Evolutionary conservation across 2,888 invertebrate species (phyloP).

Genomic region (Steinernema hermaphroditum): DNA sequence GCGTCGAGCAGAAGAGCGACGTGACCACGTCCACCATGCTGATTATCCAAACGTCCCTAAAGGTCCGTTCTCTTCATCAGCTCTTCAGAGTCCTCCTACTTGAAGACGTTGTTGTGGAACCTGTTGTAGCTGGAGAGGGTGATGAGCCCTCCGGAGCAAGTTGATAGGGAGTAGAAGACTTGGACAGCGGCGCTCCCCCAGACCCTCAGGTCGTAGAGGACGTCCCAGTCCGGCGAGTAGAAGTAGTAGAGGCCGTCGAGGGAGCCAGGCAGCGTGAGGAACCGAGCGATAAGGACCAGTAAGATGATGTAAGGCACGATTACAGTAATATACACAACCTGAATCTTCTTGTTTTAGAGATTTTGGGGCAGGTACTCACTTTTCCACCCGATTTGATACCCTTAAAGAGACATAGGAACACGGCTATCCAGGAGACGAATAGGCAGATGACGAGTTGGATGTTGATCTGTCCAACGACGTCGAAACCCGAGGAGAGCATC

Average conservation of each 20-base stretch:
- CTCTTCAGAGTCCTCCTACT: conserved; percentile 70
- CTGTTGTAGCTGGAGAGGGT: conserved; percentile 83
- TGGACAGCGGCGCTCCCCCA: conserved; percentile 84
- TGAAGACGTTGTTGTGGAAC: conserved; percentile 81
- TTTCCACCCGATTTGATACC: conserved; percentile 81
- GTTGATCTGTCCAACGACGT: conserved; percentile 65
- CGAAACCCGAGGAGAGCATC: conserved; percentile 49
- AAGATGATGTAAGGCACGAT: conserved; percentile 70
- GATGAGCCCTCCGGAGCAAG: conserved; percentile 84
- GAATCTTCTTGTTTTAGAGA: conserved; percentile 28
- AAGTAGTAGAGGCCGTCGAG: conserved; percentile 79
- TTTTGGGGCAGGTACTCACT: conserved; percentile 59
- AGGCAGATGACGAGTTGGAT: conserved; percentile 78
- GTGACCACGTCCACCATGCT: conserved; percentile 79
- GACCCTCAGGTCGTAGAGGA: conserved; percentile 75
- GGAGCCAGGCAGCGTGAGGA: conserved; percentile 80
- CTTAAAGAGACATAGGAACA: conserved; percentile 79
- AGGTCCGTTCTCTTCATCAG: conserved; percentile 21
- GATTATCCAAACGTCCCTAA: conserved; percentile 78
- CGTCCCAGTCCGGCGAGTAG: conserved; percentile 73
- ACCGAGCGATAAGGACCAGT: conserved; percentile 76
- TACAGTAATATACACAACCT: conserved; percentile 70
- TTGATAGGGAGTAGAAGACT: conserved; percentile 83
- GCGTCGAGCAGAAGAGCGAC: conserved; percentile 80
- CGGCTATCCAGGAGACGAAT: conserved; percentile 79